phyloP scores from a whole-genome alignment of 2,797 vertebrate species.

The Melanotaenia boesemani region DNA sequence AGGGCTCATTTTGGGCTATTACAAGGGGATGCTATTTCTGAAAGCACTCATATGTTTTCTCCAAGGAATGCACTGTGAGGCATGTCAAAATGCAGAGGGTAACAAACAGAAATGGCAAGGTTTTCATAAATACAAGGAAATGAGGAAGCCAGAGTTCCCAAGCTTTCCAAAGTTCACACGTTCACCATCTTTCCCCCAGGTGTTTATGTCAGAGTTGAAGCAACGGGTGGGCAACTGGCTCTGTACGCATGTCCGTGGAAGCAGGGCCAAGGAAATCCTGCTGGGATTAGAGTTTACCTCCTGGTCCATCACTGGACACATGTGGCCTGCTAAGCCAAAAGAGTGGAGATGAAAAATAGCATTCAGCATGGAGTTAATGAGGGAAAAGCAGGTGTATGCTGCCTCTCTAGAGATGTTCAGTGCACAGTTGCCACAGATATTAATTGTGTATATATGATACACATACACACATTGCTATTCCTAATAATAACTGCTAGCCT shows the following conservation, averaged over 20 bases:
- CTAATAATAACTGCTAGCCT: conserved; percentile 6
- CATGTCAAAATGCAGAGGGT: background rate
- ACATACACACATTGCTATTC: conserved; percentile 28
- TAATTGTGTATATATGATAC: conserved; percentile 30
- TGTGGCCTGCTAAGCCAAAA: conserved; percentile 50
- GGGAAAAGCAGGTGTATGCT: conserved; percentile 61
- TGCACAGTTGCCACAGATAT: conserved; percentile 29
- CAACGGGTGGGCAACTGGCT: conserved; percentile 63
- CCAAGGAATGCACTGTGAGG: conserved; percentile 24
- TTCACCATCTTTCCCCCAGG: conserved; percentile 45
- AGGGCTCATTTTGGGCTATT: conserved; percentile 57
- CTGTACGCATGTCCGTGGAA: conserved; percentile 43
- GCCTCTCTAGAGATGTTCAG: conserved; percentile 34
- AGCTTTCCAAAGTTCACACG: conserved; percentile 14
- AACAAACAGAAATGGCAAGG: background rate
- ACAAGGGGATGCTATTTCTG: conserved; percentile 50
- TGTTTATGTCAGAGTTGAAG: conserved; percentile 64
- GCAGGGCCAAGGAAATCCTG: conserved; percentile 44
- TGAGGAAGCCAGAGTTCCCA: conserved; percentile 7
- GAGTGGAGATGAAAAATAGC: conserved; percentile 55
- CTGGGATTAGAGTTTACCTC: conserved; percentile 62
- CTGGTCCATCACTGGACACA: conserved; percentile 62
- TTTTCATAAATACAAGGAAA: conserved; percentile 15
- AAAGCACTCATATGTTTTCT: conserved; percentile 43
- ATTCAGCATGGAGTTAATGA: conserved; percentile 56